These are phyloP conservation scores for Bucco capensis DNA, from an alignment of 2,113 vertebrate genomes.

Conservation along the genomic window DNA sequence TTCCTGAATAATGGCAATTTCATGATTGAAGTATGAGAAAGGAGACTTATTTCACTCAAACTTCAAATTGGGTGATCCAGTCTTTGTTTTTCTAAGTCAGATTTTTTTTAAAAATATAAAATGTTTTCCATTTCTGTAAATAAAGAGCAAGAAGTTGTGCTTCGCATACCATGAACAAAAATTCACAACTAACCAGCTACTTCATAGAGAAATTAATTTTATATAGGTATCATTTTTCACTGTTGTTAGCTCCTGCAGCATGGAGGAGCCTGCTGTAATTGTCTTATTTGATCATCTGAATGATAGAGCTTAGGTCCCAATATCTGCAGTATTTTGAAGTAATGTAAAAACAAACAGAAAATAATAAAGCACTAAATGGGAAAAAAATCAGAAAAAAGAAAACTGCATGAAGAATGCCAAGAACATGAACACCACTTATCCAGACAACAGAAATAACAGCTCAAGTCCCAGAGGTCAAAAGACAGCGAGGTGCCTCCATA, in stretches of 20 bases:
- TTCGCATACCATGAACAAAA: neutral
- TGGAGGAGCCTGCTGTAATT: neutral
- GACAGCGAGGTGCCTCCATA: neutral
- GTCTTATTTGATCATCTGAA: neutral
- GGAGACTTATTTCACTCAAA: neutral
- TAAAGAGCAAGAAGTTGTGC: neutral
- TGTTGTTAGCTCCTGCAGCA: neutral
- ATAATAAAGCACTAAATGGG: neutral
- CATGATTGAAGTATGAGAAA: neutral
- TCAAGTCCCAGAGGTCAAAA: neutral
- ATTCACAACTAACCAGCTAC: neutral
- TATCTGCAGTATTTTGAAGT: neutral
- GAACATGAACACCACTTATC: neutral
- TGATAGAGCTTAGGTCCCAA: neutral
- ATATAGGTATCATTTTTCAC: neutral
- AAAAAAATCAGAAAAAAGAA: neutral
- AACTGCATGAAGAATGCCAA: neutral
- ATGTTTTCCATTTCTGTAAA: neutral
- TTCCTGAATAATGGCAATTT: neutral
- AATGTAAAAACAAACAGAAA: neutral
- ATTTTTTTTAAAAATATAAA: neutral
- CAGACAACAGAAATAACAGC: neutral
- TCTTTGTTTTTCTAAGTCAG: neutral
- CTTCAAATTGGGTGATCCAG: neutral
- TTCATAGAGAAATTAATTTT: neutral